Evolutionary conservation across 2,113 vertebrate genomes (phyloP), one percentile per base, ranked within the genome.

Genomic region (Phyllostomus discolor): DNA sequence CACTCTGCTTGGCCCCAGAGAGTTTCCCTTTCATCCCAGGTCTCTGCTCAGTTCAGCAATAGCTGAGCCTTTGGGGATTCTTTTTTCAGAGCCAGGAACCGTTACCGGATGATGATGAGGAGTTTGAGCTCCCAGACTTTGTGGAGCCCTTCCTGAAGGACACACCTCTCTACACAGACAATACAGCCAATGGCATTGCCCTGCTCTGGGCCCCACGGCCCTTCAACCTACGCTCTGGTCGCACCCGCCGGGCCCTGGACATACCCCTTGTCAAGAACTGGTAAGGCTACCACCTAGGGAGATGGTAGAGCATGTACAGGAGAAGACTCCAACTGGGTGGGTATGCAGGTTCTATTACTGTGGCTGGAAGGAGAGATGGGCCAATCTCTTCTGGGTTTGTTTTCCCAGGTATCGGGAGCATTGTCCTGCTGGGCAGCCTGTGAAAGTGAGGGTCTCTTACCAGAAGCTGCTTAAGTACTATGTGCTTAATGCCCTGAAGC

Each of bases 381-480:
- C 20, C 10, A 73, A 7, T 26, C 57, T 89, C 20, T 92, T 2
- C 7, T 78, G 20, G 54, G 22, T 41, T 15, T 95, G 38, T 91
- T 94, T 88, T 95, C 28, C 0, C 54, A 99, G 99, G 99, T 99
- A 99, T 64, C 99, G 99, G 28, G 99, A 99, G 97, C 99, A 99
- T 91, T 99, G 99, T 96, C 99, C 99, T 7, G 99, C 99, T 76
- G 99, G 99, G 82, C 99, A 99, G 97, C 99, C 99, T 0, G 99
- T 99, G 90, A 99, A 99, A 97, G 99, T 99, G 69, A 98, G 99
- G 22, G 99, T 99, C 38, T 99, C 99, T 16, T 99, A 99, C 90
- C 99, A 99, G 98, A 99, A 99, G 96, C 98, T 99, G 17, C 98
- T 99, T 41, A 99, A 99, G 83, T 99, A 99, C 97, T 99, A 99